These are phyloP conservation scores for Protomyctophum bolini DNA, from an alignment of 2,113 vertebrate genomes.

Conservation along the genomic window DNA sequence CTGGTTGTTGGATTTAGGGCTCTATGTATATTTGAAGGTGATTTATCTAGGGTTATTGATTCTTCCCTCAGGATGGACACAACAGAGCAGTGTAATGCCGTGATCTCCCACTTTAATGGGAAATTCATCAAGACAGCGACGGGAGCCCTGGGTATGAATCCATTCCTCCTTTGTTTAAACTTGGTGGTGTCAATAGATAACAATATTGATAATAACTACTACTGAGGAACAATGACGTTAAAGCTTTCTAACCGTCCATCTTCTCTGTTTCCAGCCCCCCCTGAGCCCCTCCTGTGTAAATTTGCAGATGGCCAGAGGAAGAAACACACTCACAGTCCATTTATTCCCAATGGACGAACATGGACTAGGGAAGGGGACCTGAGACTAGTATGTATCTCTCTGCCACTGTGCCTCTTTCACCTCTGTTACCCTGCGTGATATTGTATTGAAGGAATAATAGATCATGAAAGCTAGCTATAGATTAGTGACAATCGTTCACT, in stretches of 20 bases:
- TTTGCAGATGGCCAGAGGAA: slow-evolving; percentile 99
- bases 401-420: slow-evolving; percentile 26
- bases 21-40: neutral
- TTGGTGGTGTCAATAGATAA: slow-evolving; percentile 6
- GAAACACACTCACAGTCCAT: slow-evolving; percentile 94
- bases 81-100: slow-evolving; percentile 84
- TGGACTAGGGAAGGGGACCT: slow-evolving; percentile 95
- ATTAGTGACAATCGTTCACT: no score
- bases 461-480: no score
- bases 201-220: slow-evolving; percentile 15
- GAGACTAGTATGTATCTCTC: slow-evolving; percentile 92
- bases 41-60: slow-evolving; percentile 27
- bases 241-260: neutral
- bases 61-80: slow-evolving; percentile 91
- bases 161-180: neutral
- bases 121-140: slow-evolving; percentile 97
- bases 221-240: neutral
- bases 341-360: slow-evolving; percentile 92
- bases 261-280: slow-evolving; percentile 80
- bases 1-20: neutral
- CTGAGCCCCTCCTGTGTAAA: slow-evolving; percentile 97
- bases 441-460: neutral
- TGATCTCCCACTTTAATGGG: slow-evolving; percentile 98
- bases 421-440: neutral
- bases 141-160: slow-evolving; percentile 80